A percentile compares a stretch with the other conserved stretches of the same genome.
Conservation (phyloP, 2,888 invertebrate genomes). For the Agrilus biguttatus region DNA sequence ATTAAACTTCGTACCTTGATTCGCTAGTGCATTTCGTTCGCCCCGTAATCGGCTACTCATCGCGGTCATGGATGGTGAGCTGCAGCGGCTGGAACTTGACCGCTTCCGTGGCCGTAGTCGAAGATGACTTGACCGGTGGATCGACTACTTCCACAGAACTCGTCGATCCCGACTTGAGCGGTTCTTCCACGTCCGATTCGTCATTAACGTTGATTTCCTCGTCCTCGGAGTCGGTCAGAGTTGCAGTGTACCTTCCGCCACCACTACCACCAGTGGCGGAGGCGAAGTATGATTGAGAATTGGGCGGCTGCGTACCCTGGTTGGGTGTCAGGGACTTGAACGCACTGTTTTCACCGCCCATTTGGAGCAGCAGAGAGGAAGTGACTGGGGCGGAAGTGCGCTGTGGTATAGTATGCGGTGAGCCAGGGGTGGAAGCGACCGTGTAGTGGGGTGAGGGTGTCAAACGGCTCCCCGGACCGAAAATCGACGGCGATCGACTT, state of each 20-base stretch:
- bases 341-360: constrained; percentile 86
- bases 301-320: constrained; percentile 33
- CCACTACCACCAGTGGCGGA: constrained; percentile 30
- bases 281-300: constrained; percentile 42
- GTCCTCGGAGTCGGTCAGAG: constrained; percentile 43
- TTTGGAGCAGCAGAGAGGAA: constrained; percentile 34
- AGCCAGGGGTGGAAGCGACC: constrained; percentile 48
- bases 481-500: constrained; percentile 24
- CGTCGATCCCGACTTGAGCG: constrained; percentile 33
- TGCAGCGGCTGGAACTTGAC: constrained; percentile 47
- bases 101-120: constrained; percentile 14
- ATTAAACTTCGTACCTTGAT: too few species aligned
- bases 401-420: constrained; percentile 31
- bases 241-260: constrained; percentile 3
- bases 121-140: constrained; percentile 11
- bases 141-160: constrained; percentile 35
- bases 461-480: constrained; percentile 24
- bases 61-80: constrained; percentile 58
- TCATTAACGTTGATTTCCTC: constrained; percentile 81
- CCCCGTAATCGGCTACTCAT: constrained; percentile 10
- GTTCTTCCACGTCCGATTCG: constrained; percentile 49
- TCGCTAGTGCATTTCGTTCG: too few species aligned
- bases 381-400: constrained; percentile 29
- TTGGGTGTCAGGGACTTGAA: constrained; percentile 62
- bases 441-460: constrained; percentile 44